These are phyloP conservation scores for Halictus quadricinctus DNA, from an alignment of 2,888 invertebrate genomes.

Conservation along the genomic window DNA sequence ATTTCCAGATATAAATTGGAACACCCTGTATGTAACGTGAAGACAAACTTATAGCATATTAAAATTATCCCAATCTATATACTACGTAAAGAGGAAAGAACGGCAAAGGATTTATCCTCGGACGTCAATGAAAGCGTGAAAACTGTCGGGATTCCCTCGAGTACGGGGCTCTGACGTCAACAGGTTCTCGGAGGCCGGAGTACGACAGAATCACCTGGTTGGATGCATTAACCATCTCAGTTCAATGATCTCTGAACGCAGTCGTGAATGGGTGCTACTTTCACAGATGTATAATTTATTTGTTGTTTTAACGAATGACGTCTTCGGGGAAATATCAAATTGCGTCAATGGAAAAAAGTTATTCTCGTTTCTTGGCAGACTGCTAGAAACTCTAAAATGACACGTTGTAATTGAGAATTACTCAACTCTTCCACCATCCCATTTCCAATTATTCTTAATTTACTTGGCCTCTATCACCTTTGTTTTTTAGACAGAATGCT, in stretches of 20 bases:
- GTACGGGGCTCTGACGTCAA: slow-evolving; percentile 27
- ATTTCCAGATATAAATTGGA: no score
- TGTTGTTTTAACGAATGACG: slow-evolving; percentile 2
- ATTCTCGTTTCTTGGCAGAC: background rate
- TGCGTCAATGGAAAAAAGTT: slow-evolving; percentile 5
- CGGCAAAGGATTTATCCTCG: background rate
- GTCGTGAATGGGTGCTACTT: background rate
- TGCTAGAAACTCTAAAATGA: background rate
- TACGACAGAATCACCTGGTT: slow-evolving; percentile 15
- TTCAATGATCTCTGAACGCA: slow-evolving; percentile 21
- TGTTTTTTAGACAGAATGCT: no score
- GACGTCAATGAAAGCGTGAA: slow-evolving; percentile 26
- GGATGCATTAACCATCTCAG: slow-evolving; percentile 25
- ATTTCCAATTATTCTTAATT: slow-evolving; percentile 36
- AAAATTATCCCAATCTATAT: background rate
- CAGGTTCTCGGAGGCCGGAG: slow-evolving; percentile 13
- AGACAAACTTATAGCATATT: background rate
- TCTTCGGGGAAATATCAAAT: background rate
- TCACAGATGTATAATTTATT: slow-evolving; percentile 3
- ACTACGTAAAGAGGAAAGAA: background rate
- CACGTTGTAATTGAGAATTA: slow-evolving; percentile 33
- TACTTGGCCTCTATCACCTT: background rate
- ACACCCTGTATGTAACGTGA: no score
- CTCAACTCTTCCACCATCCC: slow-evolving; percentile 39
- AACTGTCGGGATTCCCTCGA: slow-evolving; percentile 42